Conservation (phyloP, 2,888 invertebrate species). For the Phyllotreta cruciferae region DNA sequence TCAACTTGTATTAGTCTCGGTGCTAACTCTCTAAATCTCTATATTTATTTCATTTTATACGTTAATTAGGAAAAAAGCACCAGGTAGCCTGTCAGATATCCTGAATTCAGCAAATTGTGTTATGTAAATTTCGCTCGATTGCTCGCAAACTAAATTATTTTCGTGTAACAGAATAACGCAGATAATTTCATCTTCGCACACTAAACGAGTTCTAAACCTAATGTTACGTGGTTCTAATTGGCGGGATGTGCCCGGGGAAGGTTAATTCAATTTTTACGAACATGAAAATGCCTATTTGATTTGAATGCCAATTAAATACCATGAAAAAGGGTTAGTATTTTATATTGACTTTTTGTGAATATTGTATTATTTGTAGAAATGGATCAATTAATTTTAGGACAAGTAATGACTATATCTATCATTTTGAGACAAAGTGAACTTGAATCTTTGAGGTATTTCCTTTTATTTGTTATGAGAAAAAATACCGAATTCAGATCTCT, state of each 20-base stretch:
- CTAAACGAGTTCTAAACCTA: slow-evolving; percentile 3
- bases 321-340: neutral
- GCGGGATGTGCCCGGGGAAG: neutral
- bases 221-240: neutral
- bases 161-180: neutral
- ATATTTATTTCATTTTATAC: slow-evolving; percentile 25
- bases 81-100: slow-evolving; percentile 16
- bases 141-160: neutral
- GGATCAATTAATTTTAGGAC: neutral
- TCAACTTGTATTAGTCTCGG: slow-evolving; percentile 21
- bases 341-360: neutral
- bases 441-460: neutral
- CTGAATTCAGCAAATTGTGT: slow-evolving; percentile 23
- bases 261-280: neutral
- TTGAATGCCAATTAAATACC: neutral
- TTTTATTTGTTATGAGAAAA: slow-evolving; percentile 6
- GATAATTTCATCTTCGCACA: neutral
- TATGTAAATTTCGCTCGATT: neutral
- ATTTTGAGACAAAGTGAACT: too few species aligned
- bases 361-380: too few species aligned
- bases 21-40: slow-evolving; percentile 21
- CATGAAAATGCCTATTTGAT: neutral
- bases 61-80: slow-evolving; percentile 11
- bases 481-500: slow-evolving; percentile 16
- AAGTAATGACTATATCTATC: neutral